phyloP scores from a whole-genome alignment of 2,113 vertebrate genomes.

The Damaliscus lunatus region DNA sequence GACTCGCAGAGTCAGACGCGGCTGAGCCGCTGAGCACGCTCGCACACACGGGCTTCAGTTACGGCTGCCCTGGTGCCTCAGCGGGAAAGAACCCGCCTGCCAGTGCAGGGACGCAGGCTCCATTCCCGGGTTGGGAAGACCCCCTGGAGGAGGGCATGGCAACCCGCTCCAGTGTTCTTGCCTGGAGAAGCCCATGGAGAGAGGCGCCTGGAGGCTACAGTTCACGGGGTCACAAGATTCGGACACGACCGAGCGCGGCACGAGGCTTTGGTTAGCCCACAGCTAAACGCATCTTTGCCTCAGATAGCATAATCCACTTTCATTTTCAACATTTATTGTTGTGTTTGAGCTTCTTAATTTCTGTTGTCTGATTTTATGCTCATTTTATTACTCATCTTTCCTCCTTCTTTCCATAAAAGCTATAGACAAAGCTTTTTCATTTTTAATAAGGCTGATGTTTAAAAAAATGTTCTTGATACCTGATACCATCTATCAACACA shows the following conservation, averaged over 20 bases:
- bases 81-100: not conserved
- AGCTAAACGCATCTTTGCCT: not conserved
- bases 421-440: not conserved
- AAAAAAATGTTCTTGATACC: not conserved
- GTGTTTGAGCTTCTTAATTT: not conserved
- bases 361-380: not conserved
- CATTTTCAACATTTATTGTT: not conserved
- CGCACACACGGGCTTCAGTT: fast-evolving
- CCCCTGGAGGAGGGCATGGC: not conserved
- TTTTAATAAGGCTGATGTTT: not conserved
- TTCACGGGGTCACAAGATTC: not conserved
- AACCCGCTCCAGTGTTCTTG: not conserved
- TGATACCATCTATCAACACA: not conserved
- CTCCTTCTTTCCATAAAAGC: not conserved
- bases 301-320: not conserved
- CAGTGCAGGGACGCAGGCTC: fast-evolving
- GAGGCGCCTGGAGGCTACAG: not conserved
- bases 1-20: not conserved
- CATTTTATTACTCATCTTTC: not conserved
- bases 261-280: not conserved
- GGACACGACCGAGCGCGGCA: fast-evolving
- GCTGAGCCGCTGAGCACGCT: not conserved
- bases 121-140: not conserved
- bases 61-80: fast-evolving
- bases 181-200: not conserved